Base-by-base conservation (phyloP, 2,113 vertebrate genomes). In the Cryptotis parvus region DNA sequence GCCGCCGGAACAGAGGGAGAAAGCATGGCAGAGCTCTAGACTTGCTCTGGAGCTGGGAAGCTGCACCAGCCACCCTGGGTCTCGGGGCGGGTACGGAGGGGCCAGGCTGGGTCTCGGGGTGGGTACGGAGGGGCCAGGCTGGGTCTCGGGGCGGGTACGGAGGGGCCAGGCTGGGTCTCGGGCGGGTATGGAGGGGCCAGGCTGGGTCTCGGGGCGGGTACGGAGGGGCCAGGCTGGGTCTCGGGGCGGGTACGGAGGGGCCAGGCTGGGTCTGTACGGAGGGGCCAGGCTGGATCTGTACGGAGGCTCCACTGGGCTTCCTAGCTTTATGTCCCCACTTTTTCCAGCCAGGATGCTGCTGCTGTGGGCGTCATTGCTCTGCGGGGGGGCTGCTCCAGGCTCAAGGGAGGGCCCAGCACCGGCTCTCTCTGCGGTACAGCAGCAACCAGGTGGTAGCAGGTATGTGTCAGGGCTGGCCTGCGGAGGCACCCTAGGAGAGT, bases 341-440 rank as follows among this genome's bases (percentile, higher is more conserved):
- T 75, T 88, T 75, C 61, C 65, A 33, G 12, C 68, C 37, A n/a
- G 6, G 45, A 94, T 72, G 72, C 89, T 95, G 94, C 35, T 79
- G 33, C 69, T 39, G 49, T 88, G 82, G 84, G 75, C 69, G 20
- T 8, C 78, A 2, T 78, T 97, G 73, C 24, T 95, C 1, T 93
- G 80, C 73, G 93, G 91, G 52, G 33, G 24, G 33, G 70, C 78
- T 90, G 89, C 33, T 72, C 69, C 75, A 66, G 26, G 73, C 63
- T 29, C 89, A 6, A 18, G 87, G 85, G 1, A 1, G 37, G 1
- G 70, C 31, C 61, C 87, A 84, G 58, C 31, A 72, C 29, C 58
- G 15, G 7, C 27, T 87, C 6, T 15, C 14, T 43, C 31, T 90
- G 27, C 2, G 24, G 39, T 12, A 95, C 74, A 83, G 29, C 31